Evolutionary conservation across 1,140 invertebrate species (phyloP).

Genomic region (Fopius arisanus): DNA sequence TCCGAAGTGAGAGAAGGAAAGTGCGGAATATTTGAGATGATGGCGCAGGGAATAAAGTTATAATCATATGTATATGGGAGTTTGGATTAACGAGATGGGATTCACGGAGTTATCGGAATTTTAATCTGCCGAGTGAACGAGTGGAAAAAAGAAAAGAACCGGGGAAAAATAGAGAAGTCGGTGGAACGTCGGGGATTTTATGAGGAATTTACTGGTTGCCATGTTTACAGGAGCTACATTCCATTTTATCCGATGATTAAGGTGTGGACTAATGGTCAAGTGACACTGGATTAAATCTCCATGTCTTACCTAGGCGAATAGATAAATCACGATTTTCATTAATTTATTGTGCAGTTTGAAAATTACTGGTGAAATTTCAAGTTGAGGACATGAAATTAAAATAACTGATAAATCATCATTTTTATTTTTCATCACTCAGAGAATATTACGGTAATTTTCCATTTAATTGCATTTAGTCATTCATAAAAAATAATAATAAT

Average conservation of each 20-base stretch:
- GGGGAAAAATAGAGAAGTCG: neutral
- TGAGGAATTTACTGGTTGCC: neutral
- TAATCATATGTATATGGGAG: neutral
- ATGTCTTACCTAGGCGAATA: neutral
- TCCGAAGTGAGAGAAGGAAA: neutral
- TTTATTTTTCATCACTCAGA: too few relatives aligned
- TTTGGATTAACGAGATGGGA: constrained; percentile 6
- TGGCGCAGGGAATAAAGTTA: neutral
- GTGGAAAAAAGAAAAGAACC: neutral
- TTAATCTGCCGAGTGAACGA: neutral
- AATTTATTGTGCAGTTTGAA: too few relatives aligned
- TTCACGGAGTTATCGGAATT: neutral
- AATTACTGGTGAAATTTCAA: too few relatives aligned
- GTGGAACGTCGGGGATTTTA: neutral
- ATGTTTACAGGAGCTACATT: neutral
- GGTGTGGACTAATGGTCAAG: neutral
- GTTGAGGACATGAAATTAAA: neutral
- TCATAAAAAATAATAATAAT: too few relatives aligned
- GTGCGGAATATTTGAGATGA: neutral
- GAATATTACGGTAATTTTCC: too few relatives aligned
- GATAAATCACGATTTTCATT: too few relatives aligned
- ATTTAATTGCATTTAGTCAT: too few relatives aligned
- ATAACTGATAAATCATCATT: constrained; percentile 11
- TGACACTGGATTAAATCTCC: neutral
- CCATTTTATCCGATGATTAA: neutral